Evolutionary conservation across 2,797 vertebrate genomes (phyloP).

Genomic region (Ara ararauna): DNA sequence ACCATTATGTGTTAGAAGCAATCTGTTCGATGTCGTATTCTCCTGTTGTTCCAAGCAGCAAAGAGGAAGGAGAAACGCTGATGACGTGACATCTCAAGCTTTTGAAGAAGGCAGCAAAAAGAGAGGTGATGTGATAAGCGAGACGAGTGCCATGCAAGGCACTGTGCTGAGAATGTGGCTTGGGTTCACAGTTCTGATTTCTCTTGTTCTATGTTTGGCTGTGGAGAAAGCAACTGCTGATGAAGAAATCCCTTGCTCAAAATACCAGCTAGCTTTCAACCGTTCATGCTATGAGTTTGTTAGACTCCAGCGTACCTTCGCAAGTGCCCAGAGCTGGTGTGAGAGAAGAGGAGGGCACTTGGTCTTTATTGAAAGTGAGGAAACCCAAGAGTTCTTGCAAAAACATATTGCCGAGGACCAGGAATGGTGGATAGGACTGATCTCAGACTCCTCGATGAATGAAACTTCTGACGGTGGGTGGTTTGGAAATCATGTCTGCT

Average conservation of each 20-base stretch:
- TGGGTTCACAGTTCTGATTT: conserved; percentile 42
- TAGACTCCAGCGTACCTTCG: conserved; percentile 79
- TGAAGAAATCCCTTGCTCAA: conserved; percentile 78
- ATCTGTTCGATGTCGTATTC: background rate
- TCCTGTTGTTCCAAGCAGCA: conserved; percentile 14
- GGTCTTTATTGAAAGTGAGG: conserved; percentile 87
- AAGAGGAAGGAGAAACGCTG: conserved; percentile 16
- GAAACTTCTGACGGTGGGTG: conserved; percentile 73
- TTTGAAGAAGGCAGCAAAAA: conserved; percentile 73
- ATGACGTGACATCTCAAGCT: conserved; percentile 54
- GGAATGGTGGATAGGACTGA: conserved; percentile 93
- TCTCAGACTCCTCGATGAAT: conserved; percentile 78
- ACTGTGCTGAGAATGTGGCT: conserved; percentile 71
- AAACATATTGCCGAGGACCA: conserved; percentile 80
- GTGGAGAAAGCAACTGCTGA: conserved; percentile 4
- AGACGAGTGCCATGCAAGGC: background rate
- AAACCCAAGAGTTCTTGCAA: conserved; percentile 89
- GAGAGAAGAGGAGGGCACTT: conserved; percentile 91
- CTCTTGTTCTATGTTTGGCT: conserved; percentile 39
- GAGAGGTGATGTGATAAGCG: background rate
- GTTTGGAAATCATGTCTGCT: background rate
- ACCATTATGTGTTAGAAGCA: background rate
- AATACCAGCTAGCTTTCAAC: conserved; percentile 85
- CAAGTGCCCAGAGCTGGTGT: conserved; percentile 89
- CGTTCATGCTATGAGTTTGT: conserved; percentile 91